Percentiles rank a stretch among this genome's conserved stretches.
These are phyloP conservation scores for Dissostichus mawsoni DNA, from an alignment of 2,113 vertebrate genomes.

Conservation along the genomic window DNA sequence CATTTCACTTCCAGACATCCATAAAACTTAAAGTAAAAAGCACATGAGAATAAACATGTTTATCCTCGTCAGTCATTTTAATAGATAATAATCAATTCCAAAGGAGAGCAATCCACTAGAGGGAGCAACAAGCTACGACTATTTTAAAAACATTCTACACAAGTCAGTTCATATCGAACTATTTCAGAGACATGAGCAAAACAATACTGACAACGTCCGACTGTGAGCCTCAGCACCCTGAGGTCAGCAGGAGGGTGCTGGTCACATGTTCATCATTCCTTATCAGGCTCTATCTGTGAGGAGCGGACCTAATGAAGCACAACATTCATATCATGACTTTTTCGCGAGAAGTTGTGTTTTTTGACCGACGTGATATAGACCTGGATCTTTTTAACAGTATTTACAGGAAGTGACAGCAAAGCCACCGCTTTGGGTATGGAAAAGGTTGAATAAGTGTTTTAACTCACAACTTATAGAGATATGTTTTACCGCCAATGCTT, in stretches of 20 bases:
- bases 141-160: neutral
- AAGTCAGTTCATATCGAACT: neutral
- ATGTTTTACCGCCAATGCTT: neutral
- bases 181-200: neutral
- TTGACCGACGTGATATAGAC: neutral
- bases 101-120: conserved; percentile 15
- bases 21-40: neutral
- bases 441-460: neutral
- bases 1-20: neutral
- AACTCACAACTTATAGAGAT: neutral
- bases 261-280: neutral
- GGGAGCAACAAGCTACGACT: conserved; percentile 20
- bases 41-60: neutral
- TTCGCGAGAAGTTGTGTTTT: neutral
- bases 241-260: neutral
- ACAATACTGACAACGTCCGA: neutral
- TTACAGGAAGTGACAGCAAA: neutral
- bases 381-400: neutral
- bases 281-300: neutral
- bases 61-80: neutral
- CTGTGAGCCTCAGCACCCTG: neutral
- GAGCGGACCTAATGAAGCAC: neutral
- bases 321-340: neutral
- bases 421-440: neutral
- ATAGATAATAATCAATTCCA: neutral